Conservation (phyloP, 2,888 invertebrate genomes). For the Nycteola revayana region DNA sequence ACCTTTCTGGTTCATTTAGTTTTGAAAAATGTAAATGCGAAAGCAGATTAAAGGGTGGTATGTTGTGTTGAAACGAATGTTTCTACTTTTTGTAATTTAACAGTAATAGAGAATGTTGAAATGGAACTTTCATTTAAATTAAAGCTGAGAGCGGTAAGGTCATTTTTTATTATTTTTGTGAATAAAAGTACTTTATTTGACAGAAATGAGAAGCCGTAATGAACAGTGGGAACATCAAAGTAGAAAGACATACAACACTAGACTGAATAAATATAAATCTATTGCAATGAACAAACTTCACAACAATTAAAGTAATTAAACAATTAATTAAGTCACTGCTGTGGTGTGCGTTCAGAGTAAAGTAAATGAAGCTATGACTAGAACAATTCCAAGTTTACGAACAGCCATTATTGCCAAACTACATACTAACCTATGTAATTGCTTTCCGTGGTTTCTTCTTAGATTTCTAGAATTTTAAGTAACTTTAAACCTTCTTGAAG, state of each 20-base stretch:
- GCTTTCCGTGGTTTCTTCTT: constrained; percentile 26
- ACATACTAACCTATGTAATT: constrained; percentile 20
- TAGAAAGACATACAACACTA: too few relatives aligned
- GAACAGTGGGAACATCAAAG: too few relatives aligned
- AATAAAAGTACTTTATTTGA: too few relatives aligned
- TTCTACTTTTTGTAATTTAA: constrained; percentile 1
- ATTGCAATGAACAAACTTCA: constrained; percentile 1
- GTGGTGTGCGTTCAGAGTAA: constrained; percentile 18
- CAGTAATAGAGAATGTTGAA: not conserved
- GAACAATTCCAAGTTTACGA: constrained; percentile 21
- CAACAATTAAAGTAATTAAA: constrained; percentile 7
- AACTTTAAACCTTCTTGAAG: too few relatives aligned
- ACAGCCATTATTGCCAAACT: constrained; percentile 31
- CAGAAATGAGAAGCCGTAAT: too few relatives aligned
- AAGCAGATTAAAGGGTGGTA: constrained; percentile 11
- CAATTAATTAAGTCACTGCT: constrained; percentile 4
- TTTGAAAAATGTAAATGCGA: constrained; percentile 8
- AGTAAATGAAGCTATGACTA: constrained; percentile 19
- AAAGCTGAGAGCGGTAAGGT: too few relatives aligned
- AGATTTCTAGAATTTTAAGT: constrained; percentile 12
- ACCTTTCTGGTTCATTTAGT: constrained; percentile 19
- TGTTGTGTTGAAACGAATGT: constrained; percentile 4
- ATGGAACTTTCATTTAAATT: not conserved
- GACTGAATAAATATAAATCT: too few relatives aligned
- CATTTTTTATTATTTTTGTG: too few relatives aligned